These are phyloP conservation scores for Acropternis orthonyx DNA, from an alignment of 2,797 vertebrate species.

Conservation along the genomic window DNA sequence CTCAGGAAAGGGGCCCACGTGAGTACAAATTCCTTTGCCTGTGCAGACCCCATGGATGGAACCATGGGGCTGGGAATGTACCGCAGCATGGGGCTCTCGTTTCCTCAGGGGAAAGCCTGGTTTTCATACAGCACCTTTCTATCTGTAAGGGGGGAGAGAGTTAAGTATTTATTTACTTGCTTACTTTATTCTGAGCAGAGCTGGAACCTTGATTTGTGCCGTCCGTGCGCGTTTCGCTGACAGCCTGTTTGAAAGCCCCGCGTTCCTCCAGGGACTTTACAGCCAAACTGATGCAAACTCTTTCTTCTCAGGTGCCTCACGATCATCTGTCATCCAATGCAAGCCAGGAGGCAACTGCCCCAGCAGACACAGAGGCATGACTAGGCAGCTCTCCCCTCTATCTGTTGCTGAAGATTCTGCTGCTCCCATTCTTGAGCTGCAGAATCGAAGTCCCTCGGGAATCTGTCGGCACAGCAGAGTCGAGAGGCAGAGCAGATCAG, in stretches of 20 bases:
- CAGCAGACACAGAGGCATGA: slow-evolving; percentile 76
- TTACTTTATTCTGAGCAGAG: slow-evolving; percentile 15
- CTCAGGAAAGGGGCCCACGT: slow-evolving; percentile 31
- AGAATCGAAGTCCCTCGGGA: slow-evolving; percentile 78
- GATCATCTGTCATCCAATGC: slow-evolving; percentile 79
- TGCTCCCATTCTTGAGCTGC: slow-evolving; percentile 82
- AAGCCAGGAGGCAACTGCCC: slow-evolving; percentile 81
- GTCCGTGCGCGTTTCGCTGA: not conserved
- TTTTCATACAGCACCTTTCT: not conserved
- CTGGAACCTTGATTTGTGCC: slow-evolving; percentile 9
- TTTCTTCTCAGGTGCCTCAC: slow-evolving; percentile 80
- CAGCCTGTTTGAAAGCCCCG: slow-evolving; percentile 9
- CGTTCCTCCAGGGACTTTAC: slow-evolving; percentile 41
- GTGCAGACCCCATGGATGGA: not conserved
- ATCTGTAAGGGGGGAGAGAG: slow-evolving; percentile 11
- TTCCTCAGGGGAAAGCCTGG: not conserved
- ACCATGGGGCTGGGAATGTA: not conserved
- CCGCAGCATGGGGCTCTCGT: not conserved
- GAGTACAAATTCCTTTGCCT: slow-evolving; percentile 39
- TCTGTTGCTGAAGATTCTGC: slow-evolving; percentile 80
- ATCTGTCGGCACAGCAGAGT: slow-evolving; percentile 78
- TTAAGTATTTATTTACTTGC: slow-evolving; percentile 17
- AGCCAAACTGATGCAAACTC: slow-evolving; percentile 67
- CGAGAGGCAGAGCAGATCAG: slow-evolving; percentile 79
- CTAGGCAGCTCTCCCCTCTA: slow-evolving; percentile 79